These are phyloP conservation scores for Heliocidaris erythrogramma DNA, from an alignment of 35 echinoderm and acorn worm species.

Conservation along the genomic window DNA sequence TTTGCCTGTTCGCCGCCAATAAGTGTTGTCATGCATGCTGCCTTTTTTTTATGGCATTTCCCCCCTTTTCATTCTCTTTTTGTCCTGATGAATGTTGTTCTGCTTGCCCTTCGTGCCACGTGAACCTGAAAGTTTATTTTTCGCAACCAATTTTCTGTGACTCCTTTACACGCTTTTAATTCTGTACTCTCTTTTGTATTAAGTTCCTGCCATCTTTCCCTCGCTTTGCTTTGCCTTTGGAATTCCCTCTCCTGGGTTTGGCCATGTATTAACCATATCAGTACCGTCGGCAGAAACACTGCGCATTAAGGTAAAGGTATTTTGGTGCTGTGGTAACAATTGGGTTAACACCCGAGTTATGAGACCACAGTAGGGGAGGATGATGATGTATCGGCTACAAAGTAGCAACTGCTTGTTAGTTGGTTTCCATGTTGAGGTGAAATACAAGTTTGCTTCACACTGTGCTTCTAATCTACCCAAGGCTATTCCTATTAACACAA, in stretches of 20 bases:
- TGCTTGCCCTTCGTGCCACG: background rate
- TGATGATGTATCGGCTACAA: conserved; percentile 11
- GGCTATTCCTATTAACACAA: conserved; percentile 55
- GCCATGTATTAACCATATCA: background rate
- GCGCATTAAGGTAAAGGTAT: background rate
- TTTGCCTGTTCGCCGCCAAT: background rate
- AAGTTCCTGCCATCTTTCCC: background rate
- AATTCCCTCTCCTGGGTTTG: background rate
- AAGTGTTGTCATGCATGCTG: background rate
- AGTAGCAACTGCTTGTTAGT: conserved; percentile 42
- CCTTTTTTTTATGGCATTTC: background rate
- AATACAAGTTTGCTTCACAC: conserved; percentile 46
- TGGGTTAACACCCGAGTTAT: background rate
- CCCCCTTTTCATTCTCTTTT: background rate
- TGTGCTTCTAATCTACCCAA: conserved; percentile 53
- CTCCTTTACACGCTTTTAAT: background rate
- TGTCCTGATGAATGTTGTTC: background rate
- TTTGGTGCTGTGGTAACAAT: background rate
- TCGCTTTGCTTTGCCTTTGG: background rate
- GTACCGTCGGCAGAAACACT: background rate
- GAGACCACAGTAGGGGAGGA: background rate
- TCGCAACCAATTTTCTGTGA: background rate
- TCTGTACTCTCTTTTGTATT: too few species aligned
- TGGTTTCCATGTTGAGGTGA: conserved; percentile 30
- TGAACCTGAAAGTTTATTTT: background rate